phyloP scores from a whole-genome alignment of 2,797 vertebrate species.

The Sebastes itinus region DNA sequence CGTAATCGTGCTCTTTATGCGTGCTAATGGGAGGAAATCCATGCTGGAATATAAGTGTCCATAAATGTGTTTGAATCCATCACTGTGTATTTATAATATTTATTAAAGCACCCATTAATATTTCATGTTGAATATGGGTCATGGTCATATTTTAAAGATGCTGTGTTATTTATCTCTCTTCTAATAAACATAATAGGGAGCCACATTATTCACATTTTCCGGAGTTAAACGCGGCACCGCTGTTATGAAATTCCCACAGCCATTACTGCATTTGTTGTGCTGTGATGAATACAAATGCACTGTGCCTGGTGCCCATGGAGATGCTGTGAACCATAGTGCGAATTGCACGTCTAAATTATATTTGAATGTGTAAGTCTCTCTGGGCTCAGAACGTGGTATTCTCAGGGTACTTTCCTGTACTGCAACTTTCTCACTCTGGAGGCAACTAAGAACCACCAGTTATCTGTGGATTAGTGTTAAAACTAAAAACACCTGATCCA shows the following conservation, averaged over 20 bases:
- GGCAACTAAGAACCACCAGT: not conserved
- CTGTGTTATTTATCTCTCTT: not conserved
- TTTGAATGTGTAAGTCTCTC: conserved; percentile 10
- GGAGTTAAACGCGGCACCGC: not conserved
- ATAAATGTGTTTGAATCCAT: not conserved
- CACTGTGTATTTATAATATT: conserved; percentile 11
- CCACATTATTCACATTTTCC: conserved; percentile 5
- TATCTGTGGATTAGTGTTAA: conserved; percentile 6
- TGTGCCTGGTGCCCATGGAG: conserved; percentile 8
- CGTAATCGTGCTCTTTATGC: not conserved
- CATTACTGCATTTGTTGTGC: conserved; percentile 24
- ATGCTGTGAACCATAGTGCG: conserved; percentile 11
- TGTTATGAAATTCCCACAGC: conserved; percentile 22
- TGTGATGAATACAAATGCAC: conserved; percentile 49
- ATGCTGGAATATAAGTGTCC: not conserved
- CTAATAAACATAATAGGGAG: not conserved
- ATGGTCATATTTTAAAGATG: conserved; percentile 9
- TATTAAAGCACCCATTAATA: conserved; percentile 13
- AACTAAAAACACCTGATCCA: not conserved
- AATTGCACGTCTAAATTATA: conserved; percentile 16
- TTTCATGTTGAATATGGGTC: conserved; percentile 4
- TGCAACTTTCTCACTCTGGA: not conserved
- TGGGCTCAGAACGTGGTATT: not conserved
- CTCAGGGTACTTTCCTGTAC: not conserved
- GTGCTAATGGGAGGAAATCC: not conserved